phyloP scores from a whole-genome alignment of 2,797 vertebrate genomes.

The Semotilus atromaculatus region DNA sequence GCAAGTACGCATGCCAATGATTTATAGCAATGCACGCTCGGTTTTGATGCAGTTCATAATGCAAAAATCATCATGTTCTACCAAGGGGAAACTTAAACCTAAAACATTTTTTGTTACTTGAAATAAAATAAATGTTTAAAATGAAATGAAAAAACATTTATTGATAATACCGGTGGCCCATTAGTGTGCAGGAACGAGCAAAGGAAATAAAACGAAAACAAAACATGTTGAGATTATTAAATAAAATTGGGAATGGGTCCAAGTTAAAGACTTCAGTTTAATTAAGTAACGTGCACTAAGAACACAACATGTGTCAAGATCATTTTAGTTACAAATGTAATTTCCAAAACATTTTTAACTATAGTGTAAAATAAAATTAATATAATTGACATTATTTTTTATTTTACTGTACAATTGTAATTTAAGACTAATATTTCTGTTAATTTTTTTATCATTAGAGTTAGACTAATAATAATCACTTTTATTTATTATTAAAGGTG shows the following conservation, averaged over 20 bases:
- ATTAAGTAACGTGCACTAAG: neutral
- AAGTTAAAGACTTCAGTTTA: neutral
- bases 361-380: neutral
- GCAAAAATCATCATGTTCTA: no score
- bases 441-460: fast-evolving
- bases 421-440: neutral
- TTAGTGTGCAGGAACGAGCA: neutral
- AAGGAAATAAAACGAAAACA: neutral
- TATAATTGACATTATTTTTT: neutral
- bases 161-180: neutral
- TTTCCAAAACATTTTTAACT: neutral
- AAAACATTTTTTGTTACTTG: neutral
- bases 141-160: neutral
- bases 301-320: neutral
- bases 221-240: neutral
- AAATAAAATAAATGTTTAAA: neutral
- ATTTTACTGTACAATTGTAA: neutral
- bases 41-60: neutral
- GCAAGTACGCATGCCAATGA: neutral
- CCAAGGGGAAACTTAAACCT: neutral
- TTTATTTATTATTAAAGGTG: neutral
- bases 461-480: neutral
- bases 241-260: neutral
- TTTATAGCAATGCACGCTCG: neutral
- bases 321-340: neutral